Percentiles rank a stretch among this genome's conserved stretches.
phyloP scores from a whole-genome alignment of 2,797 vertebrate species.

The Lutjanus campechanus region DNA sequence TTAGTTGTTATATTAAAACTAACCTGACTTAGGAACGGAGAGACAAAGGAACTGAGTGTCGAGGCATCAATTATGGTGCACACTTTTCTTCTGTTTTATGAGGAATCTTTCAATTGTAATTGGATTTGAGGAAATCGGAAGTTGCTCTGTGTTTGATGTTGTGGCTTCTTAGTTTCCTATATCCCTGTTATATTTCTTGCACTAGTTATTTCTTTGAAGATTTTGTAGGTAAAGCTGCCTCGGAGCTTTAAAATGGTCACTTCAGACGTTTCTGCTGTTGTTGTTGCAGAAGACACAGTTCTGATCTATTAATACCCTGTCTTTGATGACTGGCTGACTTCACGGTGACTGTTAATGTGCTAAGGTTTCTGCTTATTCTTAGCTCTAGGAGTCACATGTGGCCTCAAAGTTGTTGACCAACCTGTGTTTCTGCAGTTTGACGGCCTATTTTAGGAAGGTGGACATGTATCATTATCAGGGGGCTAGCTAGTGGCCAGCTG shows the following conservation, averaged over 20 bases:
- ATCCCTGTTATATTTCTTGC: slow-evolving; percentile 45
- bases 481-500: slow-evolving; percentile 68
- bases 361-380: slow-evolving; percentile 87
- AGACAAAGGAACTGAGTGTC: slow-evolving; percentile 42
- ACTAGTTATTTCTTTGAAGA: slow-evolving; percentile 48
- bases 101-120: slow-evolving; percentile 65
- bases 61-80: slow-evolving; percentile 60
- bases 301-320: slow-evolving; percentile 81
- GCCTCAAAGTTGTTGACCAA: slow-evolving; percentile 80
- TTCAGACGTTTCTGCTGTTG: slow-evolving; percentile 64
- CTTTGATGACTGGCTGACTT: slow-evolving; percentile 83
- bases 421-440: slow-evolving; percentile 74
- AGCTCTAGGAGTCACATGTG: slow-evolving; percentile 83
- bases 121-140: slow-evolving; percentile 56
- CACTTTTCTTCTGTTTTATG: slow-evolving; percentile 53
- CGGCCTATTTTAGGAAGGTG: slow-evolving; percentile 78
- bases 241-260: slow-evolving; percentile 36
- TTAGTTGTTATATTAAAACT: slow-evolving; percentile 50
- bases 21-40: slow-evolving; percentile 38
- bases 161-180: slow-evolving; percentile 42
- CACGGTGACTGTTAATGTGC: slow-evolving; percentile 78
- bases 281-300: slow-evolving; percentile 78
- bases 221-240: slow-evolving; percentile 41
- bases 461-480: slow-evolving; percentile 79
- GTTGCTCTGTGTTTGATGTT: slow-evolving; percentile 60